Evolutionary conservation across 2,888 invertebrate genomes (phyloP).

Genomic region (Eilema sororculum): DNA sequence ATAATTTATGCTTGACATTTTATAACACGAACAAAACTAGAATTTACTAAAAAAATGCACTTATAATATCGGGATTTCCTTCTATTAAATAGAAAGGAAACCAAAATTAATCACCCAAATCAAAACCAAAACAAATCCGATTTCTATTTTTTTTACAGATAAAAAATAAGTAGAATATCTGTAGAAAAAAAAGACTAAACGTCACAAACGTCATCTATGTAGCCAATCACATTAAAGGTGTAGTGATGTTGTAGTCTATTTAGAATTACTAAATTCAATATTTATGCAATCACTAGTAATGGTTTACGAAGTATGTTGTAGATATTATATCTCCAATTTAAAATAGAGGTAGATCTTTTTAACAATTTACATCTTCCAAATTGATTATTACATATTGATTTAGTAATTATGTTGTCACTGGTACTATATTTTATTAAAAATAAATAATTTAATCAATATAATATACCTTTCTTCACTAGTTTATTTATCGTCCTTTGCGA

Average conservation of each 20-base stretch:
- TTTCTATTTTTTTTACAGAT: background rate
- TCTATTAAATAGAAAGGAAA: background rate
- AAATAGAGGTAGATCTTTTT: background rate
- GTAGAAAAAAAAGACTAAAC: too few relatives aligned
- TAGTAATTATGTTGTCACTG: background rate
- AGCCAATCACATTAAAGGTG: slow-evolving; percentile 1
- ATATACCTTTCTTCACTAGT: background rate
- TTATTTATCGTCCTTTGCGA: slow-evolving; percentile 27
- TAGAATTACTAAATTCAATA: background rate
- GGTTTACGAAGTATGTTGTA: background rate
- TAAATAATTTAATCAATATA: background rate
- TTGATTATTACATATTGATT: background rate
- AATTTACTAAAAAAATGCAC: background rate
- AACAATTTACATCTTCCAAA: background rate
- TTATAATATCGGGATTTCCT: background rate
- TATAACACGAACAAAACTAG: background rate
- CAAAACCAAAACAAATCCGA: background rate
- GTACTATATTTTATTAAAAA: background rate
- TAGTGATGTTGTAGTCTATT: background rate
- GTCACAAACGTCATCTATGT: background rate
- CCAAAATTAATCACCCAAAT: background rate
- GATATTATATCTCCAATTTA: too few relatives aligned
- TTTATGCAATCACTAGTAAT: background rate
- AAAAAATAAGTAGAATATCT: too few relatives aligned
- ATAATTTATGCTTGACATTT: slow-evolving; percentile 62